Percentiles rank a stretch among this genome's conserved stretches.
These are phyloP conservation scores for Drosophila lutescens DNA, from an alignment of 2,888 invertebrate genomes.

Conservation along the genomic window DNA sequence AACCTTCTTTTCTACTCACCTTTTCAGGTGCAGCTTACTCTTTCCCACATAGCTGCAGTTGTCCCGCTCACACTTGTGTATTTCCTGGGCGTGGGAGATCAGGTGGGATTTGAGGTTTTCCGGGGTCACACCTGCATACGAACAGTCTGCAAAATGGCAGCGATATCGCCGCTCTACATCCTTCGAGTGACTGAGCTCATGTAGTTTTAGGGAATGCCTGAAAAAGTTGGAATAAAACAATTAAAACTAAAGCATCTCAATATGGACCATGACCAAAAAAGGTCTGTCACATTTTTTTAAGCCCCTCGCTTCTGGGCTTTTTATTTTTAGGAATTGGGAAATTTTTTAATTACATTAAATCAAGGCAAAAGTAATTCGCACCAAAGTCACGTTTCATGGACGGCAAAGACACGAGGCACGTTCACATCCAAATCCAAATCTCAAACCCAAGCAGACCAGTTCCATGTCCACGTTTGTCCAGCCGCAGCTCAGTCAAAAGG, in stretches of 20 bases:
- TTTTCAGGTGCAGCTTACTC: constrained; percentile 80
- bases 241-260: constrained; percentile 20
- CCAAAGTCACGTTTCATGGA: constrained; percentile 78
- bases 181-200: constrained; percentile 85
- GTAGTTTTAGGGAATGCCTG: constrained; percentile 87
- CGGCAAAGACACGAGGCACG: constrained; percentile 57
- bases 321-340: constrained; percentile 52
- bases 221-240: constrained; percentile 23
- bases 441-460: constrained; percentile 18
- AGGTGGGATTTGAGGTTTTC: constrained; percentile 86
- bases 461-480: constrained; percentile 52
- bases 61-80: constrained; percentile 83
- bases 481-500: constrained; percentile 31
- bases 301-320: constrained; percentile 37
- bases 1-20: constrained; percentile 61
- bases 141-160: constrained; percentile 86
- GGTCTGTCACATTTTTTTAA: constrained; percentile 47
- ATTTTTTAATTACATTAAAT: constrained; percentile 82
- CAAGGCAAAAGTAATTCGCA: constrained; percentile 79
- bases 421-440: constrained; percentile 40
- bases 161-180: constrained; percentile 81
- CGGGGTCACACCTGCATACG: constrained; percentile 86
- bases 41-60: constrained; percentile 86
- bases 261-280: constrained; percentile 4
- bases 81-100: constrained; percentile 86